Conservation (phyloP, 2,888 invertebrate genomes). For the Adineta ricciae region DNA sequence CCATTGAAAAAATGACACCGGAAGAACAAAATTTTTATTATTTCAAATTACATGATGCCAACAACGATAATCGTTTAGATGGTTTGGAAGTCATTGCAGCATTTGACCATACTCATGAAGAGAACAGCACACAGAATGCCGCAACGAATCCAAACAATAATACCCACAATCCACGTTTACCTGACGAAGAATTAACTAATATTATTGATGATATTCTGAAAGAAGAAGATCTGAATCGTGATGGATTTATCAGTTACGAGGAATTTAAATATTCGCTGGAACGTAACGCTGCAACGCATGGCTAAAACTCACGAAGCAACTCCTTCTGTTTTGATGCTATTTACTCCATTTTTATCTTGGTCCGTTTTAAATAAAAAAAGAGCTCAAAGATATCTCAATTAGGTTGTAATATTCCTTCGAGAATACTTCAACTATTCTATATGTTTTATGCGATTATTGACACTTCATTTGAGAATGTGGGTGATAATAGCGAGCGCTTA, state of each 20-base stretch:
- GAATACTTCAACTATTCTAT: neutral
- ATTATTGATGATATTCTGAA: conserved; percentile 32
- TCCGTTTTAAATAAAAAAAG: neutral
- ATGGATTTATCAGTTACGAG: conserved; percentile 24
- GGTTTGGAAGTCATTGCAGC: conserved; percentile 30
- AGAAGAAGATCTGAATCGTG: conserved; percentile 32
- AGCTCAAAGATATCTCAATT: neutral
- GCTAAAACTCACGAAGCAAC: neutral
- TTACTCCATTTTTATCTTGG: neutral
- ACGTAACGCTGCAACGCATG: neutral
- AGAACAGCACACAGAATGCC: neutral
- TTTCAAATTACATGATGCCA: conserved; percentile 34
- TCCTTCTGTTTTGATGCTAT: neutral
- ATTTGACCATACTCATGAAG: conserved; percentile 26
- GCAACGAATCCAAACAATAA: neutral
- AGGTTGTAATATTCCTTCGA: neutral
- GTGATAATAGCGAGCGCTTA: neutral
- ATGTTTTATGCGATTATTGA: neutral
- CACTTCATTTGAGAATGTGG: neutral
- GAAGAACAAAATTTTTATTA: conserved; percentile 34
- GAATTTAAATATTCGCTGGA: neutral
- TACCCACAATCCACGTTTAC: neutral
- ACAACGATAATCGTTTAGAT: conserved; percentile 32
- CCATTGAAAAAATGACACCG: conserved; percentile 28
- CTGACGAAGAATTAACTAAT: conserved; percentile 28